A percentile compares a stretch with the other conserved stretches of the same genome.
Conservation (phyloP, 2,888 invertebrate genomes). For the Scaptomyza flava region DNA sequence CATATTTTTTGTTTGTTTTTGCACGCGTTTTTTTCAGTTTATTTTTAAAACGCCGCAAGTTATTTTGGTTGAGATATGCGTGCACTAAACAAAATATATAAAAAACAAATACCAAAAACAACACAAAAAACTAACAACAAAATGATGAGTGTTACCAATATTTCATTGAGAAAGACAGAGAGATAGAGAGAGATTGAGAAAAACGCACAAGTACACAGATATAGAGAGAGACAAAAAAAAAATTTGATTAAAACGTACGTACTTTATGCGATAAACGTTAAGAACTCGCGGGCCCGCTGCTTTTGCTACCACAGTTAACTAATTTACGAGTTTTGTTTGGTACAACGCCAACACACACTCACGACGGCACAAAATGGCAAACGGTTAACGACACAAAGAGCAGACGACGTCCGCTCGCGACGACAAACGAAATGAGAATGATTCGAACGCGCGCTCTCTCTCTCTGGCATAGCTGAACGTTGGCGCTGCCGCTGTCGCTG, state of each 20-base stretch:
- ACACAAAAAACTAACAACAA: constrained; percentile 1
- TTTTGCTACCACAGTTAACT: constrained; percentile 53
- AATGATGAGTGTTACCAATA: constrained; percentile 58
- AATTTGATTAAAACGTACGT: constrained; percentile 13
- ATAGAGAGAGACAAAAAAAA: constrained; percentile 20
- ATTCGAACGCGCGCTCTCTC: constrained; percentile 36
- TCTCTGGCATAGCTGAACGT: constrained; percentile 21
- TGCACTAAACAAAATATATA: constrained; percentile 19
- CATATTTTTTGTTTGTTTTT: constrained; percentile 6
- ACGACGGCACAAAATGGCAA: constrained; percentile 25
- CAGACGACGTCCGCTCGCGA: constrained; percentile 51
- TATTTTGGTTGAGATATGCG: constrained; percentile 37
- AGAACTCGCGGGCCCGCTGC: constrained; percentile 44
- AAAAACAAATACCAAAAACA: constrained; percentile 10
- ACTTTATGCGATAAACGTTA: constrained; percentile 42
- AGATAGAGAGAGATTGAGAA: constrained; percentile 17
- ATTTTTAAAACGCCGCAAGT: constrained; percentile 38
- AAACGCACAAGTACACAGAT: constrained; percentile 30
- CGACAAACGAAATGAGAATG: constrained; percentile 60
- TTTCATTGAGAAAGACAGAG: constrained; percentile 36
- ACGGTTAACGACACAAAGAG: constrained; percentile 30
- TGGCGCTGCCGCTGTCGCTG: constrained; percentile 1
- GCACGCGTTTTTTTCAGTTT: constrained; percentile 22
- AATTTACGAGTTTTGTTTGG: constrained; percentile 33
- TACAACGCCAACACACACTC: constrained; percentile 25